phyloP scores from a whole-genome alignment of 2,113 vertebrate species.

The Odontesthes bonariensis region DNA sequence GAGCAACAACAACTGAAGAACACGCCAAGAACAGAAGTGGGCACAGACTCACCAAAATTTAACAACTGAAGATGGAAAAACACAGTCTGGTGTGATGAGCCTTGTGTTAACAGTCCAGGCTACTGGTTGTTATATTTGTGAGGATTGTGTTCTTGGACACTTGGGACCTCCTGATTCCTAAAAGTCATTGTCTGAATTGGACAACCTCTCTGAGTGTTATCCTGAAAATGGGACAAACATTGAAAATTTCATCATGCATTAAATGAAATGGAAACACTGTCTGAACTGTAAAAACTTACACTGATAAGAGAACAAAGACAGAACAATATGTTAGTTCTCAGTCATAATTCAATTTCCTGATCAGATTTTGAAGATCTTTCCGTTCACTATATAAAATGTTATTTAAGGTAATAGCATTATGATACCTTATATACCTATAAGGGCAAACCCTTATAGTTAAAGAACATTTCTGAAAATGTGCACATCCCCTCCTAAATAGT shows the following conservation, averaged over 20 bases:
- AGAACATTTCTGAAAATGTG: background rate
- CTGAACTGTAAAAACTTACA: background rate
- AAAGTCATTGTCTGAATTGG: background rate
- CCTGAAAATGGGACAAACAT: background rate
- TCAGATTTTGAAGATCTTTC: background rate
- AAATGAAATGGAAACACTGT: background rate
- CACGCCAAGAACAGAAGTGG: background rate
- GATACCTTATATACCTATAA: no score
- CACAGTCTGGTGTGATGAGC: background rate
- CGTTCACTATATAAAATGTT: background rate
- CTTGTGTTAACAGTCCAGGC: background rate
- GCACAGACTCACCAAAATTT: constrained; percentile 2
- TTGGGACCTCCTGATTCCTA: background rate
- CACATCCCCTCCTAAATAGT: background rate
- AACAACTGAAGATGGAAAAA: background rate
- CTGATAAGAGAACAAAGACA: background rate
- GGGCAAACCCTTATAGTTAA: background rate
- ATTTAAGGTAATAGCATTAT: background rate
- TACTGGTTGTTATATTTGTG: background rate
- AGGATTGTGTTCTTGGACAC: background rate
- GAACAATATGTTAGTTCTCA: no score
- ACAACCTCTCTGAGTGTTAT: background rate
- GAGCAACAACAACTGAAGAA: background rate
- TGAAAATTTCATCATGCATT: background rate
- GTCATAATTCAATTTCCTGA: background rate